phyloP scores from a whole-genome alignment of 1,140 invertebrate species.

The Eubasilissa regina region DNA sequence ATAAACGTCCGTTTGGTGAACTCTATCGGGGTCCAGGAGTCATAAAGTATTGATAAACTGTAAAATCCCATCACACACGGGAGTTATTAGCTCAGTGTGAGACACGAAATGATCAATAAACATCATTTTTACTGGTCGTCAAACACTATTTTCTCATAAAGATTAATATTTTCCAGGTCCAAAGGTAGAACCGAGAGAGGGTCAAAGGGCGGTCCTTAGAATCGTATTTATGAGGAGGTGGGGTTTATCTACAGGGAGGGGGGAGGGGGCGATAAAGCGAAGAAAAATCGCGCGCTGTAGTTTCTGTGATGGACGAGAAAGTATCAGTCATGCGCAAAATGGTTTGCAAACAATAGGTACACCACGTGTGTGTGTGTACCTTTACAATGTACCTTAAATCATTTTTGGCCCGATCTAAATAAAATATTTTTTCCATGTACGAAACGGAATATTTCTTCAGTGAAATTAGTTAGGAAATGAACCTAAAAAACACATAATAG shows the following conservation, averaged over 20 bases:
- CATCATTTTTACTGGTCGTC: constrained; percentile 22
- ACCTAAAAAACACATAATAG: too few relatives aligned
- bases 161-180: constrained; percentile 41
- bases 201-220: constrained; percentile 37
- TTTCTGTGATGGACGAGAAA: constrained; percentile 11
- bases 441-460: too few relatives aligned
- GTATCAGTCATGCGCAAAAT: constrained; percentile 12
- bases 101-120: constrained; percentile 36
- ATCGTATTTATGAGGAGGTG: constrained; percentile 44
- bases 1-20: not conserved
- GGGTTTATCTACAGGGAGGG: constrained; percentile 42
- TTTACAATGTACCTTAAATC: too few relatives aligned
- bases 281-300: constrained; percentile 47
- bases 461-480: too few relatives aligned
- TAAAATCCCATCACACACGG: constrained; percentile 13
- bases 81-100: constrained; percentile 15
- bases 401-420: too few relatives aligned
- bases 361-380: not conserved
- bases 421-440: too few relatives aligned
- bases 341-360: constrained; percentile 27
- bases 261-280: constrained; percentile 29
- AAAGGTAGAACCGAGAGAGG: constrained; percentile 12
- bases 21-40: not conserved
- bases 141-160: constrained; percentile 13
- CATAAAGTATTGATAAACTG: constrained; percentile 17